These are phyloP conservation scores for Stomatorhinus ivindoensis DNA, from an alignment of 2,113 vertebrate genomes.

Conservation along the genomic window DNA sequence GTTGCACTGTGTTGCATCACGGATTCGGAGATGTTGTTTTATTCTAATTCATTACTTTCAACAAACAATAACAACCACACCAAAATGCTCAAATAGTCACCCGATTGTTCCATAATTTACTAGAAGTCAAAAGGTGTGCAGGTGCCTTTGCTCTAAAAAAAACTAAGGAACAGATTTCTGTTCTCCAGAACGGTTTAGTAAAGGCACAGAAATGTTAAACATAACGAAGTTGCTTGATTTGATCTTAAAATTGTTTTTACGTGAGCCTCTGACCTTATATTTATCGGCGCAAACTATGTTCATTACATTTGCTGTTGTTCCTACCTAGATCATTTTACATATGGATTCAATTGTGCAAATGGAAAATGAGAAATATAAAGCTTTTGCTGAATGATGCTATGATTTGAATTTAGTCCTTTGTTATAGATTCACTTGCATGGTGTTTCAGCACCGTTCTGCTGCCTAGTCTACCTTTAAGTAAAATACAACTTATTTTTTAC, in stretches of 20 bases:
- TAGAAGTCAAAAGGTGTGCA: neutral
- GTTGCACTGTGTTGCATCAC: constrained; percentile 21
- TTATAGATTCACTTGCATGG: neutral
- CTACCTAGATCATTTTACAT: neutral
- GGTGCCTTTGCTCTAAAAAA: neutral
- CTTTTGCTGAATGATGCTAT: neutral
- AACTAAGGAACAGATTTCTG: neutral
- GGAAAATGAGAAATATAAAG: neutral
- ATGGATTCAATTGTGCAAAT: neutral
- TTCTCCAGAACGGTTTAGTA: neutral
- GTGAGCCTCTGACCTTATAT: neutral
- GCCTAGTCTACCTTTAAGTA: neutral
- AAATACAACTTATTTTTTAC: neutral
- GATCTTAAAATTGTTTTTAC: neutral
- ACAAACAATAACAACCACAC: constrained; percentile 15
- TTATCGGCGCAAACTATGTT: neutral
- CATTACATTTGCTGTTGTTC: neutral
- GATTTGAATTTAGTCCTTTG: neutral
- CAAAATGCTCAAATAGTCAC: neutral
- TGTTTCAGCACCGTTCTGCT: neutral
- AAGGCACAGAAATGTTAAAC: neutral
- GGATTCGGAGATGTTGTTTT: constrained; percentile 13
- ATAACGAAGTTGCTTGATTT: neutral
- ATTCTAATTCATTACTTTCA: constrained; percentile 3
- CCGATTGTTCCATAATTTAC: neutral